These are phyloP conservation scores for Agrochola litura DNA, from an alignment of 2,888 invertebrate genomes.

Conservation along the genomic window DNA sequence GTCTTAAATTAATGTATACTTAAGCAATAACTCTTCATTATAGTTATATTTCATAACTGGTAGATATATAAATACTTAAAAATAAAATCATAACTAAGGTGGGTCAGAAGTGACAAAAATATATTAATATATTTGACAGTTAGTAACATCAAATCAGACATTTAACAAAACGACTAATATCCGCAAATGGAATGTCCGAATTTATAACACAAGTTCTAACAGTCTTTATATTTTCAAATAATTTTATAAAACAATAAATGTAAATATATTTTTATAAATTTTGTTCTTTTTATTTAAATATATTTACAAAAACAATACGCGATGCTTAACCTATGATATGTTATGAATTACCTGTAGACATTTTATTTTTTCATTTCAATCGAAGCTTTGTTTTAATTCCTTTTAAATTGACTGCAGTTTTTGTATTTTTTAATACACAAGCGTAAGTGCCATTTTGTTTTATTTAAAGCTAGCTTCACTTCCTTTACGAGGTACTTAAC, in stretches of 20 bases:
- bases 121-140: constrained; percentile 30
- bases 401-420: constrained; percentile 62
- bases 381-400: constrained; percentile 46
- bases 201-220: constrained; percentile 59
- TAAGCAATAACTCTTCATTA: constrained; percentile 43
- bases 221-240: constrained; percentile 60
- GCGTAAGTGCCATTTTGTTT: background rate
- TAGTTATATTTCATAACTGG: background rate
- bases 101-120: background rate
- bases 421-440: constrained; percentile 17
- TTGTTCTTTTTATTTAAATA: constrained; percentile 45
- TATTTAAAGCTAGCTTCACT: constrained; percentile 38
- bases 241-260: constrained; percentile 53
- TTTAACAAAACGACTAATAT: constrained; percentile 45
- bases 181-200: constrained; percentile 47
- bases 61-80: background rate
- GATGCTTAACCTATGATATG: constrained; percentile 74
- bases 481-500: constrained; percentile 6
- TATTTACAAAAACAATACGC: constrained; percentile 58
- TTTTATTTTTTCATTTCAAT: constrained; percentile 44
- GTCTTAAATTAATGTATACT: constrained; percentile 15
- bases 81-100: background rate
- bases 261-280: constrained; percentile 47
- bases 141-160: constrained; percentile 49
- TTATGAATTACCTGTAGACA: constrained; percentile 73